Percentiles rank a stretch among this genome's conserved stretches.
phyloP scores from a whole-genome alignment of 2,888 invertebrate genomes.

The Cantharis flavilabris region DNA sequence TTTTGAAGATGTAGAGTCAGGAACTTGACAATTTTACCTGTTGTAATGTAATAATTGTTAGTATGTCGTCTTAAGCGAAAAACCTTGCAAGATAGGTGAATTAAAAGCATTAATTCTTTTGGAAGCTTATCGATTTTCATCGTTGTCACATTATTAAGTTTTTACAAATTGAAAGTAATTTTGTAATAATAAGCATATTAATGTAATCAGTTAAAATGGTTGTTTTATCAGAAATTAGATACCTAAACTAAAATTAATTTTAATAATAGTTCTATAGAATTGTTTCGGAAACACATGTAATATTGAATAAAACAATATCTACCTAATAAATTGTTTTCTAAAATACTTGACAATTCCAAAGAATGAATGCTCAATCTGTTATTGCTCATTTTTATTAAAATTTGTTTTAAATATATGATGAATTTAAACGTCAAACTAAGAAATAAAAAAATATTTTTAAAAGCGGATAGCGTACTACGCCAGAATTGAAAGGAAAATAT shows the following conservation, averaged over 20 bases:
- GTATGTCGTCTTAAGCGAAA: too few species aligned
- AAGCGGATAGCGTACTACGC: neutral
- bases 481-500: neutral
- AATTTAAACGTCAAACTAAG: neutral
- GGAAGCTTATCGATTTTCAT: too few species aligned
- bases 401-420: neutral
- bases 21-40: too few species aligned
- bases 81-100: too few species aligned
- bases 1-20: too few species aligned
- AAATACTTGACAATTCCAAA: neutral
- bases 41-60: too few species aligned
- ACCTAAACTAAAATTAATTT: neutral
- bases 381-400: neutral
- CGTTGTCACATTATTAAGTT: too few species aligned
- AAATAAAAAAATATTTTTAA: neutral
- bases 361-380: neutral
- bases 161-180: too few species aligned
- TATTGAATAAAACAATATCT: neutral
- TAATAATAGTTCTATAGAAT: neutral
- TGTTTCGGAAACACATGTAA: neutral
- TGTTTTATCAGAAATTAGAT: neutral
- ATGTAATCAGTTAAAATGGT: neutral
- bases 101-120: too few species aligned
- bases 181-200: neutral
- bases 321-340: neutral